Conservation (phyloP, 1,140 invertebrate species). For the Drosophila kurseongensis region DNA sequence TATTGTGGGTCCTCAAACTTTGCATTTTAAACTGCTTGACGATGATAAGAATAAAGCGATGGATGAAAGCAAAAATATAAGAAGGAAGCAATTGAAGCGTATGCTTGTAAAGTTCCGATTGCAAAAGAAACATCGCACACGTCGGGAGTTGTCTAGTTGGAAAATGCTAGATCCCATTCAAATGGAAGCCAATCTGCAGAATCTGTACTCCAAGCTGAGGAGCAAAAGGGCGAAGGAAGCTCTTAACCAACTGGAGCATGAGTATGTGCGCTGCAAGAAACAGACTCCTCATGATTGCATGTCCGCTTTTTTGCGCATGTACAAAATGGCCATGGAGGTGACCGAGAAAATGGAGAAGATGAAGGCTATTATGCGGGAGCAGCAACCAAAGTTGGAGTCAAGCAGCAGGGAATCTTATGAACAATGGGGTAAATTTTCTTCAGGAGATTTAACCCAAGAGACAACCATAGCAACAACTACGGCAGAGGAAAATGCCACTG, state of each 20-base stretch:
- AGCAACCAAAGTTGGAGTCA: constrained; percentile 43
- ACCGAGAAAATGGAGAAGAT: constrained; percentile 79
- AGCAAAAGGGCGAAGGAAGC: constrained; percentile 63
- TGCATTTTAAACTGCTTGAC: constrained; percentile 54
- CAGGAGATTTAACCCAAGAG: constrained; percentile 6
- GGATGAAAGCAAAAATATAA: constrained; percentile 24
- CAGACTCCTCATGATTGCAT: constrained; percentile 71
- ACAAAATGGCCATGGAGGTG: constrained; percentile 74
- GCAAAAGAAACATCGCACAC: constrained; percentile 32
- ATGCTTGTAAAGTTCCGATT: constrained; percentile 63
- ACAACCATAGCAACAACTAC: constrained; percentile 13
- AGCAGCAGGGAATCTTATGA: constrained; percentile 33
- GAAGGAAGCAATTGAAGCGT: constrained; percentile 47
- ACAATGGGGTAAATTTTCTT: background rate
- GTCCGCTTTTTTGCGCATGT: constrained; percentile 74
- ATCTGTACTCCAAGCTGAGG: constrained; percentile 57
- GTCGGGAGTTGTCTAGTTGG: constrained; percentile 4
- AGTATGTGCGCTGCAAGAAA: constrained; percentile 74
- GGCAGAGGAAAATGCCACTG: constrained; percentile 5
- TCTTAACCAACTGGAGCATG: constrained; percentile 54
- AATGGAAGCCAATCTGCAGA: constrained; percentile 53
- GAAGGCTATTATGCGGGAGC: constrained; percentile 70
- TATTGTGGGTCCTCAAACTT: constrained; percentile 41
- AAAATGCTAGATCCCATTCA: constrained; percentile 65
- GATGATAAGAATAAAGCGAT: background rate